Evolutionary conservation across 2,797 vertebrate genomes (phyloP), one percentile per base, ranked within the genome.

Genomic region (Microchirus variegatus): DNA sequence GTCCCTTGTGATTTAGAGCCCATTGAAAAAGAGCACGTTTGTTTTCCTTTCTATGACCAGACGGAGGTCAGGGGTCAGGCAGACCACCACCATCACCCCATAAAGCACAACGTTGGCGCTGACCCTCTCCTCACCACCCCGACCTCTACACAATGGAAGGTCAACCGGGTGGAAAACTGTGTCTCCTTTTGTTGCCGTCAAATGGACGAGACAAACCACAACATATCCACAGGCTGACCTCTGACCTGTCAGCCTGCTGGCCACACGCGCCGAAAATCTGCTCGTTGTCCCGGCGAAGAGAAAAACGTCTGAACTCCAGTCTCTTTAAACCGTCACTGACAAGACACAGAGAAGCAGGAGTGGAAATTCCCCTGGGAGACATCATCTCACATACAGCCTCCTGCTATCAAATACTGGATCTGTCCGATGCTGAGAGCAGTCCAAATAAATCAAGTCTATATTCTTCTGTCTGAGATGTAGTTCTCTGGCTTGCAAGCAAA

Each of bases 21-120:
- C 65, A 73, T 82, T 87, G 61, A 85, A 68, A 74, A 60, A 46
- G n/a, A 71, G 53, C 81, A 73, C 73, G 84, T 86, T 80, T 86
- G 79, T 83, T 82, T 85, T 82, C 73, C 15, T 42, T 46, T 37
- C 53, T 65, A 63, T 50, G 80, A 77, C 57, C 66, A 44, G 68
- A 42, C 69, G 22, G 63, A 58, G 83, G 86, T 85, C 73, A 63
- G 64, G 75, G 75, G 80, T 84, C 66, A 13, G 11, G 10, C 63
- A 46, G 69, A 82, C 75, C 79, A 78, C 63, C 76, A 54, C 64
- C 11, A n/a, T 17, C 75, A 68, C 51, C 70, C 73, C 65, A 70
- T 87, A 78, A 85, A 83, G 81, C 62, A 65, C 56, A 9, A 12
- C 74, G 70, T 69, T 69, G 10, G 40, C 1, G 10, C 75, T 73